Base-by-base conservation (phyloP, 2,113 vertebrate species). In the Ellobius talpinus region DNA sequence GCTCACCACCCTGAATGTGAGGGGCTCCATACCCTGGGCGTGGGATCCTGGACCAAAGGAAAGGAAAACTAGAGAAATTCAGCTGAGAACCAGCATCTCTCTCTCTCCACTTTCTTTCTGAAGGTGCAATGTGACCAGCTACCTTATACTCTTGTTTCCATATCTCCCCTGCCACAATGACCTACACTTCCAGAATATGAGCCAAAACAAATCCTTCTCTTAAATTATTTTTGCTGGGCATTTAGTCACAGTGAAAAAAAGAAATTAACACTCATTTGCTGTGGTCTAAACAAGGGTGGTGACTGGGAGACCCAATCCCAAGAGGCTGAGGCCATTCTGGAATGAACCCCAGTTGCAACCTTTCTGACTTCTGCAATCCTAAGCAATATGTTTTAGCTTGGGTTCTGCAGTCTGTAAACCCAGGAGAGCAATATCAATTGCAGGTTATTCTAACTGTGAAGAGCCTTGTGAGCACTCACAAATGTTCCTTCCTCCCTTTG, bases 401-500 rank as follows among this genome's bases (percentile, higher is more conserved):
- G 36, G 14, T 26, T 36, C 82, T 36, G 47, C 76, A 68, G 17
- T 31, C 66, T 63, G 13, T 50, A 33, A 76, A 87, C n/a, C 31
- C 31, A 24, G 47, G 50, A 73, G 31, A 79, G 0, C 33, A 11
- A 26, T 21, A 33, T 23, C 36, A 36, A 29, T 16, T 23, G 21
- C 36, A 9, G 17, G 5, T 0, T 19, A 47, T 45, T 26, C 8
- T 1, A 63, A 74, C 72, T 74, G 39, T 74, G 11, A 47, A 11
- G 45, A 24, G 36, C 12, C 11, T 36, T 3, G 7, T 1, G 36
- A 36, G 36, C 3, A 4, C 26, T 36, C 13, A n/a, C 1, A 8
- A 9, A 42, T 10, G 5, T 66, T 31, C 39, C 23, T n/a, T 26
- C 13, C 14, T 17, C 21, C 6, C 26, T 39, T 14, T 63, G 61